Evolutionary conservation across 1,140 invertebrate genomes (phyloP), one percentile per base, ranked within the genome.

Genomic region (Sinonovacula constricta): DNA sequence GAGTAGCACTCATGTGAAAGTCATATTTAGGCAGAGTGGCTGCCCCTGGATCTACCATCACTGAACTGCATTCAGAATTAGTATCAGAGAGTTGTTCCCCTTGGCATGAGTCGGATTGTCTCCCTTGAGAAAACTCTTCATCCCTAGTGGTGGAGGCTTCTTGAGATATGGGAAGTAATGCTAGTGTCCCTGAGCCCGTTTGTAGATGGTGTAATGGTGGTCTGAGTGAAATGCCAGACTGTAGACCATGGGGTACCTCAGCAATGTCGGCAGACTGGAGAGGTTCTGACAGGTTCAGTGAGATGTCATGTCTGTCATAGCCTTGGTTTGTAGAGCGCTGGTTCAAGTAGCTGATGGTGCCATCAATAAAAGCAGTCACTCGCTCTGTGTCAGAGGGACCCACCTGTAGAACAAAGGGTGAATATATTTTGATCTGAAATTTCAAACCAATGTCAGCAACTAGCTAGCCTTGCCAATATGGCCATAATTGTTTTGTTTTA

Each of bases 341-440:
- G 24, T 66, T 22, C 1, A 69, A 56, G 33, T 78, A 78, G 33
- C 51, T 70, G 2, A 33, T 36, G 24, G 66, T 54, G 33, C 51
- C 54, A 34, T 78, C 75, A 49, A 78, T 66, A 60, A 78, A 78
- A 30, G 75, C 75, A 18, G 75, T 62, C 3, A 78, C 75, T 34
- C 75, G 45, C 24, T 78, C 67, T 22, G 56, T 57, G 28, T 78
- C 59, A 14, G 75, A 60, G 10, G 56, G 45, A 45, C 30, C 75
- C 56, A 45, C 14, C 75, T 78, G 57, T 5, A 70, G 67, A n/a
- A 57, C 7, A n/a, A n/a, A n/a, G n/a, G n/a, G n/a, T n/a, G n/a
- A n/a, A n/a, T n/a, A n/a, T n/a, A n/a, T n/a, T n/a, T n/a, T n/a
- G n/a, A n/a, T n/a, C n/a, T n/a, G n/a, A n/a, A n/a, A n/a, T n/a